Conservation (phyloP, 2,888 invertebrate species). For the Dendrolimus houi region DNA sequence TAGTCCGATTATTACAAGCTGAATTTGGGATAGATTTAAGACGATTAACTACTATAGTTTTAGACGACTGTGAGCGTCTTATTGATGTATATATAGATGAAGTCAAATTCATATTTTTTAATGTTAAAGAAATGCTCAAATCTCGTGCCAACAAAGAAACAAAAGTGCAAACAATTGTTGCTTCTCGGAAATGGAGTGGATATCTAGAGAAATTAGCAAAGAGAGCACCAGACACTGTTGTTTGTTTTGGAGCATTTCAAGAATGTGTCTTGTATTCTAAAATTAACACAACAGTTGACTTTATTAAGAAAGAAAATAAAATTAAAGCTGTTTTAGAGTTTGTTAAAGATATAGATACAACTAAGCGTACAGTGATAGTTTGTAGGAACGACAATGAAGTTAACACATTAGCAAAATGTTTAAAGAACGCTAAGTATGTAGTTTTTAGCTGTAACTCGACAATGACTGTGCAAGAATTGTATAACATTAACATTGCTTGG, state of each 20-base stretch:
- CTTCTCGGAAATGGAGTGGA: slow-evolving; percentile 80
- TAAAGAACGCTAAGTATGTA: slow-evolving; percentile 28
- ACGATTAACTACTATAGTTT: slow-evolving; percentile 78
- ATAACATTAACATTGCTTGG: slow-evolving; percentile 51
- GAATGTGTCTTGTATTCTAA: slow-evolving; percentile 85
- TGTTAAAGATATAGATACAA: slow-evolving; percentile 52
- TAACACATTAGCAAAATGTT: slow-evolving; percentile 34
- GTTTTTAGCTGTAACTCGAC: slow-evolving; percentile 44
- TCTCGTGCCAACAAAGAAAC: slow-evolving; percentile 50
- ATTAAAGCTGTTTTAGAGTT: slow-evolving; percentile 57
- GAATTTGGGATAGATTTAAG: slow-evolving; percentile 73
- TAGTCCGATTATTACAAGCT: slow-evolving; percentile 54
- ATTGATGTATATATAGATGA: slow-evolving; percentile 69
- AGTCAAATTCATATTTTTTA: slow-evolving; percentile 51
- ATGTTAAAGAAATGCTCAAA: slow-evolving; percentile 59
- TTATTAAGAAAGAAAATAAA: slow-evolving; percentile 57
- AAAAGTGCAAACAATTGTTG: slow-evolving; percentile 76
- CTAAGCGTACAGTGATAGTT: slow-evolving; percentile 77
- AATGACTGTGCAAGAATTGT: slow-evolving; percentile 55
- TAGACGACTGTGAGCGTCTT: slow-evolving; percentile 83
- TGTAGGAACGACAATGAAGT: slow-evolving; percentile 78
- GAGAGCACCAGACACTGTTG: slow-evolving; percentile 74
- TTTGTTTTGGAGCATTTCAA: slow-evolving; percentile 83
- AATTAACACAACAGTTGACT: slow-evolving; percentile 50
- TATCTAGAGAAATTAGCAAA: slow-evolving; percentile 73